Percentiles rank a stretch among this genome's conserved stretches.
phyloP scores from a whole-genome alignment of 1,140 invertebrate species.

The Hylyphantes graminicola region DNA sequence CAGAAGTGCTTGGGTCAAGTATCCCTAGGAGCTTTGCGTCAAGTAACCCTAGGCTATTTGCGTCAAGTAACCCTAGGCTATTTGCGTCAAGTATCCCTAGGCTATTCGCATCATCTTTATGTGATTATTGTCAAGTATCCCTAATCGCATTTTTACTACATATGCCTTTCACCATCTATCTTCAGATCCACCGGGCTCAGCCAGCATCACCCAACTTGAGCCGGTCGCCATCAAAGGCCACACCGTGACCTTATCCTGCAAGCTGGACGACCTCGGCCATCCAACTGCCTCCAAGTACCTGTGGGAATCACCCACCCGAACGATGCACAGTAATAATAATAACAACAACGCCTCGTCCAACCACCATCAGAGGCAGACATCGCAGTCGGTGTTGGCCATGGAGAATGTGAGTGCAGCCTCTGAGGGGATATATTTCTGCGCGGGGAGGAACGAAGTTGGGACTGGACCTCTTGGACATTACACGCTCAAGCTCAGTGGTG shows the following conservation, averaged over 20 bases:
- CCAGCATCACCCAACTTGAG: conserved; percentile 52
- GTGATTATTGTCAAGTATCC: too few relatives aligned
- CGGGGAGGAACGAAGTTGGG: conserved; percentile 84
- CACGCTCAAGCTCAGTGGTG: conserved; percentile 70
- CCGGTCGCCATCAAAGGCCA: conserved; percentile 75
- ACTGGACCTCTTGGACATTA: conserved; percentile 78
- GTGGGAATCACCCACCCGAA: conserved; percentile 58
- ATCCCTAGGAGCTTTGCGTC: too few relatives aligned
- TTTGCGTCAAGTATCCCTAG: too few relatives aligned
- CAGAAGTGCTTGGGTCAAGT: too few relatives aligned
- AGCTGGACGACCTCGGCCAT: conserved; percentile 81
- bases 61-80: too few relatives aligned
- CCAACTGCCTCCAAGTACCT: conserved; percentile 73
- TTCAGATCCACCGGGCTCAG: conserved; percentile 77
- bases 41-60: too few relatives aligned
- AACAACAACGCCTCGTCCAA: not conserved
- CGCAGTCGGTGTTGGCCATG: conserved; percentile 27
- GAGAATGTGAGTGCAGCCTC: conserved; percentile 73
- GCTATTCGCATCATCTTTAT: too few relatives aligned
- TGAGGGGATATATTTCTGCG: conserved; percentile 86
- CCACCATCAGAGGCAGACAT: not conserved
- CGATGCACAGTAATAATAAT: conserved; percentile 16
- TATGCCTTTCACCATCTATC: not conserved
- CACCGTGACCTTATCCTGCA: conserved; percentile 81
- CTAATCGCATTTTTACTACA: too few relatives aligned